phyloP scores from a whole-genome alignment of 1,140 invertebrate genomes.

The Lepeophtheirus salmonis region DNA sequence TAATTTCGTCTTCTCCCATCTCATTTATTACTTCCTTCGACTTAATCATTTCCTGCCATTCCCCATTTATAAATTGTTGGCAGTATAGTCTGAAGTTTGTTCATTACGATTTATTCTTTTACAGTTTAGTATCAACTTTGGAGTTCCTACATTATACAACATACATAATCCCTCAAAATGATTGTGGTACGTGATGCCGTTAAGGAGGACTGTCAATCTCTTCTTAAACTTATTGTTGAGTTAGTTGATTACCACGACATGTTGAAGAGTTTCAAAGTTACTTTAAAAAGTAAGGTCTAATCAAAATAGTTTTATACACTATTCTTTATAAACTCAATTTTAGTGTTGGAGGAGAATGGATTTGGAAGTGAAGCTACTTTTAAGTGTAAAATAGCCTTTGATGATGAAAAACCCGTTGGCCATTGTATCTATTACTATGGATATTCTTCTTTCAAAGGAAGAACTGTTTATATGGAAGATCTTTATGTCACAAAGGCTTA shows the following conservation, averaged over 20 bases:
- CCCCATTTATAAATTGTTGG: too few relatives aligned
- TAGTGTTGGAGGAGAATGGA: background rate
- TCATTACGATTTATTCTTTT: too few relatives aligned
- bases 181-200: background rate
- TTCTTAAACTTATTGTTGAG: background rate
- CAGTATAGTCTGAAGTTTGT: too few relatives aligned
- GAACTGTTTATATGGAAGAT: slow-evolving; percentile 24
- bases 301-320: too few relatives aligned
- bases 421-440: slow-evolving; percentile 3
- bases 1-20: too few relatives aligned
- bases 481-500: slow-evolving; percentile 17
- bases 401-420: background rate
- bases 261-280: background rate
- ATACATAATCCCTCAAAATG: too few relatives aligned
- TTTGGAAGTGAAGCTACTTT: background rate
- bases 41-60: too few relatives aligned
- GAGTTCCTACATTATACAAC: too few relatives aligned
- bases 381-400: background rate
- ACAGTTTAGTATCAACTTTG: too few relatives aligned
- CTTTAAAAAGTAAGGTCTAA: background rate
- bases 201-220: background rate
- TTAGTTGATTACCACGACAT: background rate
- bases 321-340: background rate
- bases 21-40: too few relatives aligned
- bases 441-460: slow-evolving; percentile 25